Percentiles rank a stretch among this genome's conserved stretches.
These are phyloP conservation scores for Pseudoatta argentina DNA, from an alignment of 1,140 invertebrate genomes.

Conservation along the genomic window DNA sequence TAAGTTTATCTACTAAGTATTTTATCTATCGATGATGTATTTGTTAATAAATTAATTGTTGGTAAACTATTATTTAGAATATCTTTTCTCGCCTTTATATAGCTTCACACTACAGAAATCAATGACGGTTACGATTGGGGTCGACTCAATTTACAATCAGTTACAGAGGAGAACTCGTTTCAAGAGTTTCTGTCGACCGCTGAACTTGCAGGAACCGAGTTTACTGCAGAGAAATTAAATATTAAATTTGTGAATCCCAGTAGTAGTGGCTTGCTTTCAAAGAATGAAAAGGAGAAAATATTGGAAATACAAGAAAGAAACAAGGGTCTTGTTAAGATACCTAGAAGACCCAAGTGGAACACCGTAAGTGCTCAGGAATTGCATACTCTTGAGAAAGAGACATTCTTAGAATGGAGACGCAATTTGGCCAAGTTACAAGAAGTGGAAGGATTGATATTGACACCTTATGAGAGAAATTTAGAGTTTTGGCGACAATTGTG, in stretches of 20 bases:
- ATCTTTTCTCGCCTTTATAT: slow-evolving; percentile 76
- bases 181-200: slow-evolving; percentile 98
- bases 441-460: slow-evolving; percentile 93
- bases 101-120: slow-evolving; percentile 95
- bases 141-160: slow-evolving; percentile 95
- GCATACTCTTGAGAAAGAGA: slow-evolving; percentile 91
- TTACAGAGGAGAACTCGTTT: slow-evolving; percentile 97
- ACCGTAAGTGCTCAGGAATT: slow-evolving; percentile 93
- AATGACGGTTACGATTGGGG: slow-evolving; percentile 97
- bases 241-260: slow-evolving; percentile 91
- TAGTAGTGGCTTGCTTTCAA: slow-evolving; percentile 88
- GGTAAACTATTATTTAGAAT: background rate
- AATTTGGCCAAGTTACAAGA: slow-evolving; percentile 93
- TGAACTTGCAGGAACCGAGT: slow-evolving; percentile 97
- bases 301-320: slow-evolving; percentile 89
- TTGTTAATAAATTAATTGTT: background rate
- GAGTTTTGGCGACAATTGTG: slow-evolving; percentile 99
- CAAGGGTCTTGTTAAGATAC: slow-evolving; percentile 91
- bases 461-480: slow-evolving; percentile 99
- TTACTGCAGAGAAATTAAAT: slow-evolving; percentile 96
- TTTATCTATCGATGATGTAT: background rate
- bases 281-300: slow-evolving; percentile 88
- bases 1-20: background rate
- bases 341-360: slow-evolving; percentile 94
- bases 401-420: slow-evolving; percentile 96